Evolutionary conservation across 2,888 invertebrate species (phyloP).

Genomic region (Diabrotica balteata): DNA sequence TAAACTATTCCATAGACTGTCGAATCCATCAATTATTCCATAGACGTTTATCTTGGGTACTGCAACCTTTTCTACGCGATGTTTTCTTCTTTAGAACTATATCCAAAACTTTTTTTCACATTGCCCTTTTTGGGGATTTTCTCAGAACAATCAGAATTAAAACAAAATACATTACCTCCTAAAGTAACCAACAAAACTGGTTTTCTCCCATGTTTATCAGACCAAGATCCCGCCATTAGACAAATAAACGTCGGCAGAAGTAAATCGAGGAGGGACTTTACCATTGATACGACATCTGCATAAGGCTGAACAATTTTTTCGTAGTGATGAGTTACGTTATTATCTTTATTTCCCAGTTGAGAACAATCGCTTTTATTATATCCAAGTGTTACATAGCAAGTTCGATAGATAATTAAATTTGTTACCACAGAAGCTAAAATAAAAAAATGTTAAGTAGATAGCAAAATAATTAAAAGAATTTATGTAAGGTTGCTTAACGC

Average conservation of each 20-base stretch:
- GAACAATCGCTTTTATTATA: conserved; percentile 68
- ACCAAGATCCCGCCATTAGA: conserved; percentile 82
- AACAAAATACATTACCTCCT: conserved; percentile 38
- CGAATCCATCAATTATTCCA: too few relatives aligned
- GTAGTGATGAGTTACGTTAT: conserved; percentile 59
- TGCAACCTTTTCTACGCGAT: too few relatives aligned
- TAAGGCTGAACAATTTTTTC: conserved; percentile 70
- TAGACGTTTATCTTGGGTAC: too few relatives aligned
- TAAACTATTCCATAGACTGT: too few relatives aligned
- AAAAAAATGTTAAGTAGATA: too few relatives aligned
- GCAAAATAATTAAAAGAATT: background rate
- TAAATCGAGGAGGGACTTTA: conserved; percentile 69
- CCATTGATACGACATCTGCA: conserved; percentile 70
- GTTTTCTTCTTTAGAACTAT: too few relatives aligned
- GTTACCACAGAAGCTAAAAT: conserved; percentile 36
- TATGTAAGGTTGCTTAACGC: background rate
- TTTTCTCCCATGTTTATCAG: conserved; percentile 78
- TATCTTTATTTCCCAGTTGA: conserved; percentile 65
- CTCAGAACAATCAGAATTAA: background rate
- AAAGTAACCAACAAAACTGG: conserved; percentile 72
- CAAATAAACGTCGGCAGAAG: conserved; percentile 73
- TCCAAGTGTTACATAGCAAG: conserved; percentile 69
- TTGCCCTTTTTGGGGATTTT: too few relatives aligned
- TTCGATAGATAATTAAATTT: conserved; percentile 73
- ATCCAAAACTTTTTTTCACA: too few relatives aligned